phyloP scores from a whole-genome alignment of 2,888 invertebrate species.

The Hyalella azteca region DNA sequence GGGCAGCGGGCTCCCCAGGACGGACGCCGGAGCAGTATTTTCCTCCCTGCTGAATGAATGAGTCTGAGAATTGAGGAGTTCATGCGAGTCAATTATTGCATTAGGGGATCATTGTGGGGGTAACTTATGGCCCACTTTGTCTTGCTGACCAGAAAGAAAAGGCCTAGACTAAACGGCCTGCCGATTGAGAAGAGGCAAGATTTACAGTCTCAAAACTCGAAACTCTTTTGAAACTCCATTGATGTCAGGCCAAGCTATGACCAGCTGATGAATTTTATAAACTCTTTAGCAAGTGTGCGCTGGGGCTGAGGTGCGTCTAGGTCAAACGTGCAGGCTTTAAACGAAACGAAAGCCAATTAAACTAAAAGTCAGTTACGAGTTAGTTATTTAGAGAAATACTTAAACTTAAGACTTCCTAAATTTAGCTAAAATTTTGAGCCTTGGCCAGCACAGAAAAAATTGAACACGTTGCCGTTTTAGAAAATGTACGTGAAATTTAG shows the following conservation, averaged over 20 bases:
- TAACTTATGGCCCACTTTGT: not conserved
- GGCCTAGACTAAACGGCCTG: not conserved
- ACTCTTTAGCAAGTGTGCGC: not conserved
- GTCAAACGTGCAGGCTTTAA: too few relatives aligned
- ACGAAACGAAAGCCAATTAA: not conserved
- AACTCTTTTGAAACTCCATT: not conserved
- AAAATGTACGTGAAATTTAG: too few relatives aligned
- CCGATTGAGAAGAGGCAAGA: not conserved
- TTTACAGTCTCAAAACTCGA: not conserved
- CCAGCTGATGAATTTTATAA: not conserved
- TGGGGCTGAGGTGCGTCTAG: not conserved
- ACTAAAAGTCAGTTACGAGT: not conserved
- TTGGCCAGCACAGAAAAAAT: too few relatives aligned
- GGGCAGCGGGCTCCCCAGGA: not conserved
- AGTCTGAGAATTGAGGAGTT: not conserved
- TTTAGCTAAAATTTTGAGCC: not conserved
- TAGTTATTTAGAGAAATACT: not conserved
- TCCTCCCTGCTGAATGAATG: not conserved
- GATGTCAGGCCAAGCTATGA: not conserved
- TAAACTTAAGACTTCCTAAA: not conserved
- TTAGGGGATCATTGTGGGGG: not conserved
- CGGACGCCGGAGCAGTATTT: not conserved
- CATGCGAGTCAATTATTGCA: not conserved
- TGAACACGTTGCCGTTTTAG: too few relatives aligned
- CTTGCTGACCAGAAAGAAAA: not conserved